Base-by-base conservation (phyloP, 1,140 invertebrate genomes). In the Rhizoglyphus robini region DNA sequence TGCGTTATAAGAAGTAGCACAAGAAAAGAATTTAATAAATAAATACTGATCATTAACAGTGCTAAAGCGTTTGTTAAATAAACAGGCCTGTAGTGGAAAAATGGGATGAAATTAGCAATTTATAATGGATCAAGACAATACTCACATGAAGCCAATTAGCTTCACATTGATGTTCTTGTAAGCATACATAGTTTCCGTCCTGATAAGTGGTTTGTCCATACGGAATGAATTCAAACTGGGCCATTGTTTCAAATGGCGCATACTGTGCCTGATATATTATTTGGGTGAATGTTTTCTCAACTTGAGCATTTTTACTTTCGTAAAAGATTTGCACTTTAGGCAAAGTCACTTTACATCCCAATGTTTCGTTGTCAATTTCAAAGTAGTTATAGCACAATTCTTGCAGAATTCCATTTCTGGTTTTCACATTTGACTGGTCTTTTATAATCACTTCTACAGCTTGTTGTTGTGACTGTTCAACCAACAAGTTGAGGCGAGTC, bases 141-240 rank as follows among this genome's bases (percentile, higher is more conserved):
- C 51, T 54, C 31, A 54, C 51, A 54, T 54, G 51, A 54, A 54
- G 8, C 23, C 23, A 54, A 32, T 54, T 54, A 23, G 51, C 51
- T 11, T 54, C 15, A 54, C 51, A 54, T 25, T 32, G 51, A 15
- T 54, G 8, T 54, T 25, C 31, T 54, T 32, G 8, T 25, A 23
- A 23, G 20, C 51, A 54, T 15, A 23, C 23, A 32, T 54, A 54
- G 8, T 5, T 54, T 25, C 51, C 51, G 20, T 32, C 20, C 8
- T 8, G 15, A 32, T 8, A 54, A 11, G 23, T 8, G 8, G 51
- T 54, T 8, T 32, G 8, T 27, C 51, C 51, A 32, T 54, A 54
- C 15, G 51, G 51, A 54, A 54, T 20, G 51, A 54, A 54, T 23
- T 54, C 51, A 54, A 54, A 27, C 15, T 54, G 23, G 8, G 51